These are phyloP conservation scores for Gymnocheta viridis DNA, from an alignment of 2,888 invertebrate genomes.

Conservation along the genomic window DNA sequence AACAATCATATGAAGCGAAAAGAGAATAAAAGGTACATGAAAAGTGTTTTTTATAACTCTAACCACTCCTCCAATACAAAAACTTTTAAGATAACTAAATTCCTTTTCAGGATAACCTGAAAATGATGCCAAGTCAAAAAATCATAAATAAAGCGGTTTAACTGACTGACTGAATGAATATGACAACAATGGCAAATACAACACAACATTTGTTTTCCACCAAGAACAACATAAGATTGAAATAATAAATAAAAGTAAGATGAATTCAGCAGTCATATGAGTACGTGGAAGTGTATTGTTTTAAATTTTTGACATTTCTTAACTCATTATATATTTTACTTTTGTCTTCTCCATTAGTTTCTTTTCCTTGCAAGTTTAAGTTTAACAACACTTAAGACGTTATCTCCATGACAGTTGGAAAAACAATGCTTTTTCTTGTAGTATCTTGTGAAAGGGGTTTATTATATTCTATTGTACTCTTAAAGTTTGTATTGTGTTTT, in stretches of 20 bases:
- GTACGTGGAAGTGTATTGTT: constrained; percentile 5
- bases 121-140: neutral
- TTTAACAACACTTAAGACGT: constrained; percentile 56
- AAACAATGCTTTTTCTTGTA: constrained; percentile 25
- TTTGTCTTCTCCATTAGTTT: constrained; percentile 16
- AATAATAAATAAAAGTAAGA: neutral
- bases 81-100: neutral
- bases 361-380: constrained; percentile 8
- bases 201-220: neutral
- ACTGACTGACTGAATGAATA: constrained; percentile 12
- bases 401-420: constrained; percentile 55
- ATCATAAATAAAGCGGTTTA: constrained; percentile 8
- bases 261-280: constrained; percentile 15
- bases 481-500: neutral
- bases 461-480: neutral
- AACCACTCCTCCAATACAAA: neutral
- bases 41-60: neutral
- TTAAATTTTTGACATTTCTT: constrained; percentile 20
- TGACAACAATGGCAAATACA: constrained; percentile 11
- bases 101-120: neutral
- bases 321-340: neutral
- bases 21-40: neutral
- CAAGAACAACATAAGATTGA: neutral
- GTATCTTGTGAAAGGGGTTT: neutral
- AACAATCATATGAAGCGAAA: neutral